Evolutionary conservation across 2,888 invertebrate species (phyloP).

Genomic region (Actias luna): DNA sequence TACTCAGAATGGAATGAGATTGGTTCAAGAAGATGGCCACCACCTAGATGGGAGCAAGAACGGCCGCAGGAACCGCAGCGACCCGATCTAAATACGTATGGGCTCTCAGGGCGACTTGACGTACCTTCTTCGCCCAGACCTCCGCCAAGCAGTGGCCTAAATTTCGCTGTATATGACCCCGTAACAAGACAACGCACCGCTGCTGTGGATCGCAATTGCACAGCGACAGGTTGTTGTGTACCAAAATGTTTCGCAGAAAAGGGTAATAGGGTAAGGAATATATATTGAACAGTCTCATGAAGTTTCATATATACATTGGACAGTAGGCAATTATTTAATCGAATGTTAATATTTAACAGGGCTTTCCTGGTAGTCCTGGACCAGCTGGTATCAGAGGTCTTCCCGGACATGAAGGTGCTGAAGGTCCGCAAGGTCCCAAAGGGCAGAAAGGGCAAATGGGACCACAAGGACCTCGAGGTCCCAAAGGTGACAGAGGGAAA

Average conservation of each 20-base stretch:
- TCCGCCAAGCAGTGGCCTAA: conserved; percentile 40
- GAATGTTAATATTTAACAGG: conserved; percentile 65
- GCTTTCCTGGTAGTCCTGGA: conserved; percentile 88
- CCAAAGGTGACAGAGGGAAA: conserved; percentile 92
- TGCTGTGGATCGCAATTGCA: conserved; percentile 82
- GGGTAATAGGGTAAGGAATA: conserved; percentile 85
- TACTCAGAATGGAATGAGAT: conserved; percentile 40
- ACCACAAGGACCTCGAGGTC: conserved; percentile 89
- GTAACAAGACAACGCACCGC: conserved; percentile 63
- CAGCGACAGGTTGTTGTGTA: conserved; percentile 86
- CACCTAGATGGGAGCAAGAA: conserved; percentile 16
- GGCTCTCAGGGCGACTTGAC: conserved; percentile 39
- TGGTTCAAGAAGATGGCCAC: conserved; percentile 32
- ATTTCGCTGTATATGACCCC: conserved; percentile 65
- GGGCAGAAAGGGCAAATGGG: conserved; percentile 95
- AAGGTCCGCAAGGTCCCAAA: conserved; percentile 93
- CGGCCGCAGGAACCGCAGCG: conserved; percentile 14
- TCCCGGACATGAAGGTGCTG: conserved; percentile 90
- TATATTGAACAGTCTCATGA: neutral
- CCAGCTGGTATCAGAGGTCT: conserved; percentile 87
- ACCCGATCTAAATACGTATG: conserved; percentile 26
- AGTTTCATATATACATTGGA: neutral
- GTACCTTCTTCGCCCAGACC: conserved; percentile 25
- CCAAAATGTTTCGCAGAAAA: conserved; percentile 95
- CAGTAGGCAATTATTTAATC: neutral